A percentile compares a stretch with the other conserved stretches of the same genome.
phyloP scores from a whole-genome alignment of 1,140 invertebrate species.

The Philotrypesis tridentata region DNA sequence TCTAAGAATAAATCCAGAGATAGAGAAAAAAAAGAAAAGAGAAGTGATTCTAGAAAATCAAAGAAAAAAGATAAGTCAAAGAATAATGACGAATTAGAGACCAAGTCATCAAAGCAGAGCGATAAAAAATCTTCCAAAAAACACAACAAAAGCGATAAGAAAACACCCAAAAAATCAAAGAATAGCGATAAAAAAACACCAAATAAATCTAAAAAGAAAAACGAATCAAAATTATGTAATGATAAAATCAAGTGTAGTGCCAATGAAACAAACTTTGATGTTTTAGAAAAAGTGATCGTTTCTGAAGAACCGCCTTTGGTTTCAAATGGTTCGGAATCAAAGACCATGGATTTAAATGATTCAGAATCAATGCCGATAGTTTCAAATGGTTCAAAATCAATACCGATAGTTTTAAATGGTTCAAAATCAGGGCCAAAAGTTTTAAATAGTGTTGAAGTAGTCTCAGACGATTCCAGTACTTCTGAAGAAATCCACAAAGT shows the following conservation, averaged over 20 bases:
- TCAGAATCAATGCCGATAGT: too few species aligned
- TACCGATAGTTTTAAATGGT: too few species aligned
- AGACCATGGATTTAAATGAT: too few species aligned
- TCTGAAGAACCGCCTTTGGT: background rate
- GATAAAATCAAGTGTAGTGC: background rate
- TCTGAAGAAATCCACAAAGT: background rate
- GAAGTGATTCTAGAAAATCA: background rate
- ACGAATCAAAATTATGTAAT: background rate
- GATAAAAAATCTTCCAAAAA: background rate
- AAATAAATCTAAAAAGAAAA: background rate
- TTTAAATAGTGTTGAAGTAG: too few species aligned
- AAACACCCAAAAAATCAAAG: conserved; percentile 2
- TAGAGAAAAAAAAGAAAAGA: background rate
- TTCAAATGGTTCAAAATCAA: too few species aligned
- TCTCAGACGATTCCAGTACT: too few species aligned
- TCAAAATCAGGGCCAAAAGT: too few species aligned
- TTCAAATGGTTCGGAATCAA: too few species aligned
- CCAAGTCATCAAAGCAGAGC: background rate
- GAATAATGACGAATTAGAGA: too few species aligned
- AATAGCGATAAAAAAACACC: background rate
- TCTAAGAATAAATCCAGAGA: background rate
- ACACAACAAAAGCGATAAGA: background rate
- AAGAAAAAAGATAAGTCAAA: background rate
- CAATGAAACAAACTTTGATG: background rate
- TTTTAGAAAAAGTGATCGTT: background rate